Evolutionary conservation across 2,797 vertebrate species (phyloP), one percentile per base, ranked within the genome.

Genomic region (Naso thynnoides): DNA sequence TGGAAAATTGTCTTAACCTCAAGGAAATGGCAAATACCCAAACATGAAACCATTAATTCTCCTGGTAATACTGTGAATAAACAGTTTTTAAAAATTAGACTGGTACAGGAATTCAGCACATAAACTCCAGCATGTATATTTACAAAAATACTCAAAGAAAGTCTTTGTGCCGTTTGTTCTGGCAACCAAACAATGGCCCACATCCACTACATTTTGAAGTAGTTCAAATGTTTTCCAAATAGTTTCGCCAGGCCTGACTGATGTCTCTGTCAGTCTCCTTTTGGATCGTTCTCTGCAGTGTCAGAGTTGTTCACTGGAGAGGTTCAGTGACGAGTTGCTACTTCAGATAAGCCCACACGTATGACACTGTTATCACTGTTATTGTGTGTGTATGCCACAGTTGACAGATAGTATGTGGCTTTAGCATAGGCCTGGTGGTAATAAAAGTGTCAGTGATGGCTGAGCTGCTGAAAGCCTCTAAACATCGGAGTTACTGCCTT

Each of bases 371-470:
- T 14, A 36, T 68, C 47, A 31, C 24, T 39, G 6, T 62, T 71
- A 45, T 39, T 3, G 0, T 56, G n/a, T 61, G 50, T 71, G 1
- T 57, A 23, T 24, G 31, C 8, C 4, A n/a, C 21, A 55, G 52
- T 63, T 23, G 44, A 14, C 11, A 72, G 55, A 45, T 54, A 36
- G 45, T 19, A 52, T 8, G 2, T 71, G 27, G 36, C 29, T 39
- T n/a, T n/a, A n/a, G n/a, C n/a, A n/a, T 3, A 23, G 21, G 27
- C 11, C n/a, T 27, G 16, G 6, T 47, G 13, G 33, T 76, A 38
- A 70, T 69, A 41, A 59, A 76, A 27, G 39, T 71, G 61, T 62
- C 36, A 21, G 36, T 38, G 54, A 55, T 64, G 26, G 48, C 42
- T 44, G 42, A 33, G 21, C 62, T 15, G 36, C 29, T 66, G 63